Percentiles rank a stretch among this genome's conserved stretches.
Evolutionary conservation across 35 echinoderm and acorn worm species (phyloP).

Genomic region (Apostichopus japonicus): DNA sequence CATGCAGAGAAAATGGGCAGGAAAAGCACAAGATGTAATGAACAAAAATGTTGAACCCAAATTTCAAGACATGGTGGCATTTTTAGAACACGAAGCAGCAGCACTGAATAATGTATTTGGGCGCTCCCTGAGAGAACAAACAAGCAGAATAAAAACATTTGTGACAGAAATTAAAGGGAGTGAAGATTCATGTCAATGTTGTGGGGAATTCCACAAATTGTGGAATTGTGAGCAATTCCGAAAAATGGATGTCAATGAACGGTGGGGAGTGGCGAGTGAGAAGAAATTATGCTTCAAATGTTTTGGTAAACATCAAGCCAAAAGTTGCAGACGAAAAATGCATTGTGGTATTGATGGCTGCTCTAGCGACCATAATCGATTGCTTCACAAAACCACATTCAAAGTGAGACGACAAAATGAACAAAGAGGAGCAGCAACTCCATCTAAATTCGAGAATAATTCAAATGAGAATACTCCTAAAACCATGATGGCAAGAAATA

Average conservation of each 20-base stretch:
- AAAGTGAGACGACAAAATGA: neutral
- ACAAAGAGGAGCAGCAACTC: neutral
- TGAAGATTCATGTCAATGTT: neutral
- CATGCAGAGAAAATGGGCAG: conserved; percentile 31
- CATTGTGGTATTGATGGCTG: conserved; percentile 50
- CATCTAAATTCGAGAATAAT: neutral
- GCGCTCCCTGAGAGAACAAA: conserved; percentile 18
- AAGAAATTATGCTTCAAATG: conserved; percentile 63
- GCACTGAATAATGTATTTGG: conserved; percentile 29
- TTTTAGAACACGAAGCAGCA: conserved; percentile 39
- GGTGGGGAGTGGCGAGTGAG: conserved; percentile 48
- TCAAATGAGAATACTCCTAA: neutral
- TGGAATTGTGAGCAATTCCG: conserved; percentile 57
- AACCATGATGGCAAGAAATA: conserved; percentile 30
- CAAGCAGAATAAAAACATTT: conserved; percentile 22
- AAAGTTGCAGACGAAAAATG: conserved; percentile 17
- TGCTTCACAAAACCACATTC: neutral
- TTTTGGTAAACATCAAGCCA: conserved; percentile 20
- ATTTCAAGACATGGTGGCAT: conserved; percentile 31
- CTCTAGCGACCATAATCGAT: conserved; percentile 30
- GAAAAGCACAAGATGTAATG: conserved; percentile 38
- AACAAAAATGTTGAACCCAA: neutral
- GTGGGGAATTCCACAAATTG: conserved; percentile 32
- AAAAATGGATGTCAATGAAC: conserved; percentile 28
- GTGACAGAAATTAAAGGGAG: neutral